phyloP scores from a whole-genome alignment of 2,888 invertebrate species.

The Microdon myrmicae region DNA sequence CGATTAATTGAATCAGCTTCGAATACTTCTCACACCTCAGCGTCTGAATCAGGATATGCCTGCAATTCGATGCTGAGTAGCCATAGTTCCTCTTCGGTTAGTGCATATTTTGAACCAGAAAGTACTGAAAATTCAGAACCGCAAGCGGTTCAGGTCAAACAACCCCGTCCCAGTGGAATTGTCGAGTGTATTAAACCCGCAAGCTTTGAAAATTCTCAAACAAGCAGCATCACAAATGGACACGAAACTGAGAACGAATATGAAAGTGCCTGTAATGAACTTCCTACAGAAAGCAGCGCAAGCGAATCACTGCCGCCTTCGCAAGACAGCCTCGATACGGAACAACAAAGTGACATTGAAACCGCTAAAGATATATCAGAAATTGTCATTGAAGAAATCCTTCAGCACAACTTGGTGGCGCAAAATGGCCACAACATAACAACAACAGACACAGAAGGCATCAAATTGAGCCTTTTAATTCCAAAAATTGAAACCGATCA shows the following conservation, averaged over 20 bases:
- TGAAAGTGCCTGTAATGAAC: slow-evolving; percentile 9
- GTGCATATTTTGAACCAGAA: slow-evolving; percentile 68
- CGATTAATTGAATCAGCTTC: slow-evolving; percentile 69
- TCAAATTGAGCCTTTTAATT: slow-evolving; percentile 6
- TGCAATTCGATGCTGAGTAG: slow-evolving; percentile 69
- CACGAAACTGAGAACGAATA: slow-evolving; percentile 21
- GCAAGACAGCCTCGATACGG: slow-evolving; percentile 35
- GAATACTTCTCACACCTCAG: slow-evolving; percentile 68
- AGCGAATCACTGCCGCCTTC: slow-evolving; percentile 54
- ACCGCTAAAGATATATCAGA: slow-evolving; percentile 56
- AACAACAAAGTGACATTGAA: slow-evolving; percentile 28
- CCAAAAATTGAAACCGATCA: slow-evolving; percentile 4
- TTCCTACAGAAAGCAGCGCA: slow-evolving; percentile 37
- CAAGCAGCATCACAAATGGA: slow-evolving; percentile 55
- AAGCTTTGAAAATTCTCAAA: slow-evolving; percentile 40
- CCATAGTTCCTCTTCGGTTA: slow-evolving; percentile 68
- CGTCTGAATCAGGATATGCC: slow-evolving; percentile 68
- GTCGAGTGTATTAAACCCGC: slow-evolving; percentile 50
- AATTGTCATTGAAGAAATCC: slow-evolving; percentile 59
- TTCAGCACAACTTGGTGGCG: slow-evolving; percentile 55
- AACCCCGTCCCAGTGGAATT: slow-evolving; percentile 38
- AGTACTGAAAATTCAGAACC: slow-evolving; percentile 55
- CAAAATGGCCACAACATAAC: slow-evolving; percentile 19
- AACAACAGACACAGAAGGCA: slow-evolving; percentile 5
- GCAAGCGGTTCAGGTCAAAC: slow-evolving; percentile 26